phyloP scores from a whole-genome alignment of 2,888 invertebrate genomes.

The Hypselothyrea guttata region DNA sequence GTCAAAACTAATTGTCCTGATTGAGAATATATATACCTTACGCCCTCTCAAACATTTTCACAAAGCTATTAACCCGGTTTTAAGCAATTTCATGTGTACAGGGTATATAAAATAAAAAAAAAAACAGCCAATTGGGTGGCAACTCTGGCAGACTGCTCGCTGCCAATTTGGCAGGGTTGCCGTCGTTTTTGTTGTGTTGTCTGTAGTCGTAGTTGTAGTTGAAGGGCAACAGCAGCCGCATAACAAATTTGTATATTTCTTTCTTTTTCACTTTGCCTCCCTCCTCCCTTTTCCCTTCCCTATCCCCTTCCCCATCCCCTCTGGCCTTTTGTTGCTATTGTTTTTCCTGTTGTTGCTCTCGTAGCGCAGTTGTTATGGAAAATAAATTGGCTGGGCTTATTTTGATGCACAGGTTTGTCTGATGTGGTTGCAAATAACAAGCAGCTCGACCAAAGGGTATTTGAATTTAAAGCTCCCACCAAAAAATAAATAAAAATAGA shows the following conservation, averaged over 20 bases:
- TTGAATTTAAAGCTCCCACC: no score
- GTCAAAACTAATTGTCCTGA: no score
- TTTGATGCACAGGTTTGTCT: conserved; percentile 57
- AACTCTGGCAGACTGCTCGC: conserved; percentile 10
- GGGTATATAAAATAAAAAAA: no score
- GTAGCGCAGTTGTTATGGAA: conserved; percentile 57
- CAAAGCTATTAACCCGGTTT: no score
- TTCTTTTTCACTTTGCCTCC: no score
- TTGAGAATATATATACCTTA: no score
- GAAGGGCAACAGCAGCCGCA: conserved; percentile 47
- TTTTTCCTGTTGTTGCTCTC: conserved; percentile 6
- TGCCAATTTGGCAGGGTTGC: conserved; percentile 51
- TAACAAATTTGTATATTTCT: conserved; percentile 43
- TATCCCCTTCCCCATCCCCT: no score
- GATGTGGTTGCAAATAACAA: conserved; percentile 40
- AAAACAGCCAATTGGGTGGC: background rate
- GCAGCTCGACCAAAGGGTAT: conserved; percentile 17
- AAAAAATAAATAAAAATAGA: no score
- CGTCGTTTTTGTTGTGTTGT: conserved; percentile 23
- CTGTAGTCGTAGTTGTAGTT: conserved; percentile 32
- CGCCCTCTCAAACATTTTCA: no score
- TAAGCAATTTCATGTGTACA: no score
- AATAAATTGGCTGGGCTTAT: conserved; percentile 61
- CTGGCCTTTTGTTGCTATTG: background rate
- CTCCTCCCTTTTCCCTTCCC: no score